These are phyloP conservation scores for Barbus barbus DNA, from an alignment of 2,113 vertebrate species.

Conservation along the genomic window DNA sequence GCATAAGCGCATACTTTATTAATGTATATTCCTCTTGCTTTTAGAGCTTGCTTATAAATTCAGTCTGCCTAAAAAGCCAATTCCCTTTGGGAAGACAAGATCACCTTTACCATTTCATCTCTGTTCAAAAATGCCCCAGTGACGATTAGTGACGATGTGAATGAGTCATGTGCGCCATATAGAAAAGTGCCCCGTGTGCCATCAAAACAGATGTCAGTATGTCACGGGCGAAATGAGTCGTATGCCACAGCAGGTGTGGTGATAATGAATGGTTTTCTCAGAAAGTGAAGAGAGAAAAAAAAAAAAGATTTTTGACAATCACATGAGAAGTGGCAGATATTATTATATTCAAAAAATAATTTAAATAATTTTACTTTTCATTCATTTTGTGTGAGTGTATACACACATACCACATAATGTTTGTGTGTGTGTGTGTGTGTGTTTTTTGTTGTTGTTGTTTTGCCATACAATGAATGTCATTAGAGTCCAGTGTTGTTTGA, in stretches of 20 bases:
- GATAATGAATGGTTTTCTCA: slow-evolving; percentile 26
- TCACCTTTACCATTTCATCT: background rate
- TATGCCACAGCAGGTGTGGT: slow-evolving; percentile 17
- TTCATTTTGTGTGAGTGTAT: no score
- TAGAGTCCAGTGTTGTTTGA: no score
- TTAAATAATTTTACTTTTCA: background rate
- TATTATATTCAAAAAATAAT: background rate
- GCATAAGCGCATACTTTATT: background rate
- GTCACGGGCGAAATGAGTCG: background rate
- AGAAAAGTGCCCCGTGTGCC: slow-evolving; percentile 20
- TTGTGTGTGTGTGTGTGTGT: no score
- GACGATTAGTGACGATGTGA: background rate
- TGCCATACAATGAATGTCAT: no score
- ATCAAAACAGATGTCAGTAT: slow-evolving; percentile 5
- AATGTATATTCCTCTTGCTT: background rate
- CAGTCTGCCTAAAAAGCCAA: background rate
- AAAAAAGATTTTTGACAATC: background rate
- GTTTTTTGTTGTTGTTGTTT: no score
- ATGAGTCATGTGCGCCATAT: slow-evolving; percentile 10
- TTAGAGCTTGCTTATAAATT: background rate
- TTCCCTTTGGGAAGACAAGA: background rate
- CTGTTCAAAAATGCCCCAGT: background rate
- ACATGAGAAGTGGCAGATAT: background rate
- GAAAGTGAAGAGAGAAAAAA: background rate
- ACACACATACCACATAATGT: no score